Percentiles rank a stretch among this genome's conserved stretches.
Conservation (phyloP, 2,888 invertebrate genomes). For the Isotomurus palustris region DNA sequence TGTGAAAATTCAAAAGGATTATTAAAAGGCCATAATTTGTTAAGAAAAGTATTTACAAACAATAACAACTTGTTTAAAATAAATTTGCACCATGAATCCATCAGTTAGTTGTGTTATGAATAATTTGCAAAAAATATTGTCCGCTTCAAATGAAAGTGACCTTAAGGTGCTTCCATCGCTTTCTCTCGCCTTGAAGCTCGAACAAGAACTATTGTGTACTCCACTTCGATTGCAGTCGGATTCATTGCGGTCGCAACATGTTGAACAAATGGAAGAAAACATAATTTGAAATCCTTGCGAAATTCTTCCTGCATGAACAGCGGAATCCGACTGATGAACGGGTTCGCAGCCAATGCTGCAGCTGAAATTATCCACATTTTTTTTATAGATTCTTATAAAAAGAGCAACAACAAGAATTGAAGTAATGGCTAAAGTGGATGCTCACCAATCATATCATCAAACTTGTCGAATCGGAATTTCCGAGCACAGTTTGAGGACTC, state of each 20-base stretch:
- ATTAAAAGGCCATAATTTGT: no score
- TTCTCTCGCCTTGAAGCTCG: no score
- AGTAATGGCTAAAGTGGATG: background rate
- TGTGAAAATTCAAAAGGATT: no score
- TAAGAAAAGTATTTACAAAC: no score
- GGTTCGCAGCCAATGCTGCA: conserved; percentile 46
- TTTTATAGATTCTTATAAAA: no score
- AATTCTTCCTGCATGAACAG: conserved; percentile 26
- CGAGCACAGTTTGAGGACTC: conserved; percentile 35
- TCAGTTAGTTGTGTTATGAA: no score
- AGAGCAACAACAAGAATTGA: no score
- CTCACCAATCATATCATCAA: conserved; percentile 42
- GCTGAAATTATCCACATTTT: conserved; percentile 20
- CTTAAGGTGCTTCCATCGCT: no score
- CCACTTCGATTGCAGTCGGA: conserved; percentile 36
- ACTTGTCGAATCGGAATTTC: conserved; percentile 36
- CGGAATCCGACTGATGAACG: conserved; percentile 43
- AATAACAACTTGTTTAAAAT: no score
- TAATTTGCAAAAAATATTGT: no score
- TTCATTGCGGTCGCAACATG: conserved; percentile 18
- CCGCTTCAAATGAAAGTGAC: no score
- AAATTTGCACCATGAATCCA: no score
- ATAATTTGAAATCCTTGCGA: conserved; percentile 37
- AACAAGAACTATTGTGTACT: conserved; percentile 39
- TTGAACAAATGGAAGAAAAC: conserved; percentile 34